Evolutionary conservation across 2,888 invertebrate genomes (phyloP), one percentile per base, ranked within the genome.

Genomic region (Melinaea marsaeus): DNA sequence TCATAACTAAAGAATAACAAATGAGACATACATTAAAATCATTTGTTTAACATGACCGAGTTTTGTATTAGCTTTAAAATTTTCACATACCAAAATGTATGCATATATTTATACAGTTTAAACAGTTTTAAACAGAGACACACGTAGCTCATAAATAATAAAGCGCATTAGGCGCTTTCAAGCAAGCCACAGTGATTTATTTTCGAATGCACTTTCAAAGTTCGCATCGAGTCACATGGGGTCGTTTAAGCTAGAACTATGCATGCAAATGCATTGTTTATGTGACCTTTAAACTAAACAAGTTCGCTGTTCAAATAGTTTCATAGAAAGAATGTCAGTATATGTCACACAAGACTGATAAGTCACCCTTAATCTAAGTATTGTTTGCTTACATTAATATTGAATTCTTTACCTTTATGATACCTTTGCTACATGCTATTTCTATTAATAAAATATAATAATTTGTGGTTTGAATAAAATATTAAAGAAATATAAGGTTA

Each of bases 221-320:
- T 58, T 58, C 55, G 54, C 57, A 59, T 57, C 56, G 55, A 63
- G 37, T 55, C 55, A 58, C 58, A 60, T 35, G 46, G 57, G 58
- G 58, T 58, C 46, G 48, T 61, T 60, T 61, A 47, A 63, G 58
- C 60, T 47, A 61, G 51, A 57, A 69, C 60, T 67, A 60, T 32
- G 55, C 55, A 58, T 51, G 58, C 51, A 58, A 61, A 57, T 48
- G 54, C 62, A 65, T 67, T 61, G 61, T 57, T 66, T 67, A 64
- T 62, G 45, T 61, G 68, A 68, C 70, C 69, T 71, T 71, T 67
- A 66, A 48, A 51, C 46, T 65, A 68, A 68, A 63, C 66, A 55
- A 63, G 62, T 62, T 55, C 64, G 65, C 62, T 3, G 32, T 51
- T 51, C 32, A 51, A 51, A 51, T 32, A 32, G 51, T 32, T 42